Conservation (phyloP, 2,113 vertebrate genomes). For the Oryzias melastigma region DNA sequence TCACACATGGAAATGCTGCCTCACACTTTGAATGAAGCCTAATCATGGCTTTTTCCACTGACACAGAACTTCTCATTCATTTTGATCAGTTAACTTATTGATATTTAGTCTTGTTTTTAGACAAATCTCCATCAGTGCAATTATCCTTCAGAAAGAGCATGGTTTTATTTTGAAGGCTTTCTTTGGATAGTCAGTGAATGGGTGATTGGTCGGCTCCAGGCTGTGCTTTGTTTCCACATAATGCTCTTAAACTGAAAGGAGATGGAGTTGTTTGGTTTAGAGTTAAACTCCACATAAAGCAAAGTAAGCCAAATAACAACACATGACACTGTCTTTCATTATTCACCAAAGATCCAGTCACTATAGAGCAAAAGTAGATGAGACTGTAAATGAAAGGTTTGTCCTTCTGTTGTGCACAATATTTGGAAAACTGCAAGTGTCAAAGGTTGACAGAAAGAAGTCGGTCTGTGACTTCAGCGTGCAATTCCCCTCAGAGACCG, state of each 20-base stretch:
- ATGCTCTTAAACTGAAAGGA: conserved; percentile 2
- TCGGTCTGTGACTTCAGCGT: neutral
- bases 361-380: too few relatives aligned
- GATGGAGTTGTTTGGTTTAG: neutral
- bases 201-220: neutral
- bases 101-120: neutral
- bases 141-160: conserved; percentile 7
- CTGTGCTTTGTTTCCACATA: conserved; percentile 21
- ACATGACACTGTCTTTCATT: neutral
- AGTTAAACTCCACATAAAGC: conserved; percentile 1
- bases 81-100: neutral
- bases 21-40: conserved; percentile 3
- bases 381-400: neutral
- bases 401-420: neutral
- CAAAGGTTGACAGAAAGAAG: neutral
- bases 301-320: too few relatives aligned
- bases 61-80: neutral
- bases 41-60: neutral
- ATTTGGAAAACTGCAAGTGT: neutral
- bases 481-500: conserved; percentile 37
- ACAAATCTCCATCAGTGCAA: neutral
- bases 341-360: neutral
- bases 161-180: conserved; percentile 14
- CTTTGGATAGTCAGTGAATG: conserved; percentile 23
- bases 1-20: conserved; percentile 1